phyloP scores from a whole-genome alignment of 2,888 invertebrate genomes.

The Mantis religiosa region DNA sequence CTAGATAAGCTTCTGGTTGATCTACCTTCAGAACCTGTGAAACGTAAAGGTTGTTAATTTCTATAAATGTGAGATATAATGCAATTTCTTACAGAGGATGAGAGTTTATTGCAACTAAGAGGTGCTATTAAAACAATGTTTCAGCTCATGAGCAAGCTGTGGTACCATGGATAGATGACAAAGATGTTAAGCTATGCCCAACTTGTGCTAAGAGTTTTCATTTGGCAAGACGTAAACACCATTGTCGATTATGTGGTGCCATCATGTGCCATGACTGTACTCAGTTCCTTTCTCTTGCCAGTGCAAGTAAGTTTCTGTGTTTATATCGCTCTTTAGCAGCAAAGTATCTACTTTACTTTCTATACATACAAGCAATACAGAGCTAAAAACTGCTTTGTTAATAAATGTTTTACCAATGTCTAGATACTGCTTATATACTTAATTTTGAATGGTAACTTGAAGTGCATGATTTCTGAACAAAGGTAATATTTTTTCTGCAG shows the following conservation, averaged over 20 bases:
- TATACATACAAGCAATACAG: not conserved
- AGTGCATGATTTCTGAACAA: too few relatives aligned
- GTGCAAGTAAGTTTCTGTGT: slow-evolving; percentile 62
- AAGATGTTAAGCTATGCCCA: slow-evolving; percentile 83
- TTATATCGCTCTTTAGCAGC: too few relatives aligned
- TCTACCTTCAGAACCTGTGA: slow-evolving; percentile 67
- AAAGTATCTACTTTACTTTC: too few relatives aligned
- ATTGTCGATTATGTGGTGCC: slow-evolving; percentile 91
- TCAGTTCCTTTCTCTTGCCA: slow-evolving; percentile 70
- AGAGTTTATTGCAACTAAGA: not conserved
- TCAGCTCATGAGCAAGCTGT: slow-evolving; percentile 59
- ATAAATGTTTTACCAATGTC: not conserved
- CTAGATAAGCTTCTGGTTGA: slow-evolving; percentile 85
- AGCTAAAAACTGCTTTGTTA: not conserved
- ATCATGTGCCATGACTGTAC: slow-evolving; percentile 92
- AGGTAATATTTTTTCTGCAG: too few relatives aligned
- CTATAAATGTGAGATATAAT: not conserved
- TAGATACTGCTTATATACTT: not conserved
- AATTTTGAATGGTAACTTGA: too few relatives aligned
- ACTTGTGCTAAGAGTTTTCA: slow-evolving; percentile 87
- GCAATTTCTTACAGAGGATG: not conserved
- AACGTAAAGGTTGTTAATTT: slow-evolving; percentile 52
- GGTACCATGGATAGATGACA: slow-evolving; percentile 92
- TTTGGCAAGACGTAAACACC: slow-evolving; percentile 85
- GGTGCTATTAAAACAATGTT: slow-evolving; percentile 24